phyloP scores from a whole-genome alignment of 2,797 vertebrate genomes.

The Phylloscopus collybita region DNA sequence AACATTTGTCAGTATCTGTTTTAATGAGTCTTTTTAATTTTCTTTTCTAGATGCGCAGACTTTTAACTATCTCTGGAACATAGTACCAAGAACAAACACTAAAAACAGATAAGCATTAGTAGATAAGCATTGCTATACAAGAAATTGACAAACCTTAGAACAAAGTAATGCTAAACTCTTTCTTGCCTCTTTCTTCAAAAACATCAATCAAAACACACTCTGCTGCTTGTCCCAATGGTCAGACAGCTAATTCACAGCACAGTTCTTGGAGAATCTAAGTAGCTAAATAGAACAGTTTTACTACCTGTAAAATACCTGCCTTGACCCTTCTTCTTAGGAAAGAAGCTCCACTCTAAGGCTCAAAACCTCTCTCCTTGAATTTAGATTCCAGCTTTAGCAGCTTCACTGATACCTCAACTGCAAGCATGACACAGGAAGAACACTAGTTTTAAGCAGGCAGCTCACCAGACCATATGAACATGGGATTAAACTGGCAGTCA shows the following conservation, averaged over 20 bases:
- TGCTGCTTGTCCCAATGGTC: not conserved
- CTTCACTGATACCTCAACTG: not conserved
- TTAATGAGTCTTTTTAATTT: not conserved
- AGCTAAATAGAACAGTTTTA: not conserved
- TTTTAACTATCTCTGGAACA: not conserved
- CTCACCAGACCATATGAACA: not conserved
- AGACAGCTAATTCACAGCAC: not conserved
- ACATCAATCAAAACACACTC: not conserved
- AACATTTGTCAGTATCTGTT: not conserved
- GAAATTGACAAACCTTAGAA: not conserved
- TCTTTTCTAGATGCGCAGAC: not conserved
- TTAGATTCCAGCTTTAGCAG: not conserved
- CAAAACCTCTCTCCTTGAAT: not conserved
- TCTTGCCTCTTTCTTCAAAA: not conserved
- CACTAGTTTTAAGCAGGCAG: not conserved
- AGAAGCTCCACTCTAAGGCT: not conserved
- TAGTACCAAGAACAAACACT: not conserved
- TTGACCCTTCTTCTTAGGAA: not conserved
- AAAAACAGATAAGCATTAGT: not conserved
- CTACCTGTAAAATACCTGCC: not conserved
- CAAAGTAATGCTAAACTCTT: not conserved
- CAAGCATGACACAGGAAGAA: not conserved
- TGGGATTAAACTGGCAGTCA: not conserved
- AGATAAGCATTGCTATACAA: not conserved
- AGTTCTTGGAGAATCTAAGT: not conserved